phyloP scores from a whole-genome alignment of 2,113 vertebrate genomes.

The Pampusana beccarii region DNA sequence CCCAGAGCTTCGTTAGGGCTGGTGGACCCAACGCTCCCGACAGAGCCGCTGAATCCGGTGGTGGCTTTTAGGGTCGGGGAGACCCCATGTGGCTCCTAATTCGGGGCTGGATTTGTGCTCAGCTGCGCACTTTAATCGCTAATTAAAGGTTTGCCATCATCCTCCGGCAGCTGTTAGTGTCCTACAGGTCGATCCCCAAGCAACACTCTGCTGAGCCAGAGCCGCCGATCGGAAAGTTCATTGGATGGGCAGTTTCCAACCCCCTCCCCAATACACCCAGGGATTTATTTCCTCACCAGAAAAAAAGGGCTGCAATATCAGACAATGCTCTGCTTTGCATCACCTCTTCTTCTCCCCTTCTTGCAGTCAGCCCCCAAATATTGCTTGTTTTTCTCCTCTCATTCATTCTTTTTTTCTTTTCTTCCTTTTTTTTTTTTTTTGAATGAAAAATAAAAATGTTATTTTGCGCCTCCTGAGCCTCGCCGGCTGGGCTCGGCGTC shows the following conservation, averaged over 20 bases:
- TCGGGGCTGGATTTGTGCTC: slow-evolving; percentile 4
- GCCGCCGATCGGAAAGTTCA: not conserved
- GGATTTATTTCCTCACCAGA: not conserved
- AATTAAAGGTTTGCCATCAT: slow-evolving; percentile 11
- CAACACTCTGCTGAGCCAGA: not conserved
- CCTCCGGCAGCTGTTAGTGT: slow-evolving; percentile 1
- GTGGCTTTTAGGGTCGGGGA: not conserved
- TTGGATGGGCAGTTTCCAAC: not conserved
- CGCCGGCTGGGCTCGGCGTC: slow-evolving; percentile 9
- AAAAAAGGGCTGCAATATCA: not conserved
- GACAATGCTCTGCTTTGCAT: not conserved
- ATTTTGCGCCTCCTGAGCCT: slow-evolving; percentile 35
- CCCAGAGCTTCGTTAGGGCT: not conserved
- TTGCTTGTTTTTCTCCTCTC: not conserved
- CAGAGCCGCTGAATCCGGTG: not conserved
- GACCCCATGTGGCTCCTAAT: not conserved
- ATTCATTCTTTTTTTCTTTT: not conserved
- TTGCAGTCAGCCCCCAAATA: not conserved
- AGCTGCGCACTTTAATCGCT: not conserved
- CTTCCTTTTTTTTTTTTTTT: not conserved
- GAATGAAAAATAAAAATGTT: not conserved
- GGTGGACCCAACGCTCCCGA: rapidly evolving
- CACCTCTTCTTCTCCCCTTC: not conserved
- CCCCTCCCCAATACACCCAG: not conserved
- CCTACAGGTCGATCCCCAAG: slow-evolving; percentile 46